Base-by-base conservation (phyloP, 2,888 invertebrate species). In the Neuroscelio doddi region DNA sequence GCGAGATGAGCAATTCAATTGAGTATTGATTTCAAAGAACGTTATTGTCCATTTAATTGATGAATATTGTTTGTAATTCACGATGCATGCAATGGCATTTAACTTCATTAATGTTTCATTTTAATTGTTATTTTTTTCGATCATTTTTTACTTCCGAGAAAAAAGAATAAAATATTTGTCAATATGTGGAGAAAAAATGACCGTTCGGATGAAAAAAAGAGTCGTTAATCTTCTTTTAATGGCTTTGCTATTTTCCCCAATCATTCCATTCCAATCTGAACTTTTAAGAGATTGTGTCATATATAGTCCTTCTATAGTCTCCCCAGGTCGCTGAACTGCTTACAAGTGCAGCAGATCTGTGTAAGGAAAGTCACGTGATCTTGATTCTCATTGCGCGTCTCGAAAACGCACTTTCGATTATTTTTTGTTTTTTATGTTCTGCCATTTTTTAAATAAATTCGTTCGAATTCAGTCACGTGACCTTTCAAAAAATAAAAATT, bases 311-410 rank as follows among this genome's bases (percentile, higher is more conserved):
- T 44, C 27, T 57, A 49, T 49, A 49, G 49, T 34, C 26, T 15
- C 10, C 36, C 17, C 29, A 29, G 56, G 47, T 47, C 56, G 42
- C 42, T 57, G 57, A 57, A 56, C 56, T 14, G 34, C 42, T 46
- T 39, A 27, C 56, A 46, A 49, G 42, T 47, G 32, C 38, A 2
- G 38, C 38, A 3, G 12, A 14, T 38, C 17, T 38, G 16, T 38
- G 9, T 38, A 38, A 38, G 38, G 15, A 17, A n/a, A 14, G 38
- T 38, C 38, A 38, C 38, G 38, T 38, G 38, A 38, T 38, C 38
- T 17, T 17, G 9, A 17, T 16, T 16, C 3, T 30, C 8, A 30
- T 30, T 10, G 30, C 9, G 4, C 36, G 12, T 36, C 38, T 38
- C 12, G 38, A n/a, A 16, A 17, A 15, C 17, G 17, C 15, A 17